phyloP scores from a whole-genome alignment of 2,888 invertebrate species.

The Eupithecia insigniata region DNA sequence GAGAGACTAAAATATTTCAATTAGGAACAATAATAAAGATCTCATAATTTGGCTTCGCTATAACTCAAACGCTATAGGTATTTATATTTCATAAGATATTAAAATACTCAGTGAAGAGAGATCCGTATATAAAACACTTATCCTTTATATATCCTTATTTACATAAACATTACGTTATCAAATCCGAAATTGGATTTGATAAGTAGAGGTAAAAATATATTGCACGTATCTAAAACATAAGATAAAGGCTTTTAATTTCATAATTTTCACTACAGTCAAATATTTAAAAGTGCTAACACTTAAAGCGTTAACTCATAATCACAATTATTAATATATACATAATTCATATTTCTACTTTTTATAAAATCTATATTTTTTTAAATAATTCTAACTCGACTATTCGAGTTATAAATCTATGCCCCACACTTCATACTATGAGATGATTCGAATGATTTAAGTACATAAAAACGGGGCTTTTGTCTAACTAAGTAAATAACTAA shows the following conservation, averaged over 20 bases:
- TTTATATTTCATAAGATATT: not conserved
- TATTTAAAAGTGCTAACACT: not conserved
- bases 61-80: not conserved
- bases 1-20: conserved; percentile 5
- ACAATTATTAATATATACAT: conserved; percentile 1
- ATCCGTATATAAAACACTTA: not conserved
- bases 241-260: not conserved
- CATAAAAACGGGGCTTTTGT: conserved; percentile 37
- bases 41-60: conserved; percentile 18
- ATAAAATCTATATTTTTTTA: not conserved
- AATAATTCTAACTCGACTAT: not conserved
- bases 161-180: not conserved
- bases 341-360: not conserved
- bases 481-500: conserved; percentile 10
- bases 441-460: conserved; percentile 46
- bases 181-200: not conserved
- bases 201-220: conserved; percentile 23
- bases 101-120: not conserved
- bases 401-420: conserved; percentile 57
- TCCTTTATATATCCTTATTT: not conserved
- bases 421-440: conserved; percentile 51
- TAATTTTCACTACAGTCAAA: not conserved
- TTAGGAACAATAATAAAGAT: conserved; percentile 22
- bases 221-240: conserved; percentile 18
- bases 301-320: conserved; percentile 5